Percentiles rank a stretch among this genome's conserved stretches.
phyloP scores from a whole-genome alignment of 2,113 vertebrate species.

The Hemichromis elongatus region DNA sequence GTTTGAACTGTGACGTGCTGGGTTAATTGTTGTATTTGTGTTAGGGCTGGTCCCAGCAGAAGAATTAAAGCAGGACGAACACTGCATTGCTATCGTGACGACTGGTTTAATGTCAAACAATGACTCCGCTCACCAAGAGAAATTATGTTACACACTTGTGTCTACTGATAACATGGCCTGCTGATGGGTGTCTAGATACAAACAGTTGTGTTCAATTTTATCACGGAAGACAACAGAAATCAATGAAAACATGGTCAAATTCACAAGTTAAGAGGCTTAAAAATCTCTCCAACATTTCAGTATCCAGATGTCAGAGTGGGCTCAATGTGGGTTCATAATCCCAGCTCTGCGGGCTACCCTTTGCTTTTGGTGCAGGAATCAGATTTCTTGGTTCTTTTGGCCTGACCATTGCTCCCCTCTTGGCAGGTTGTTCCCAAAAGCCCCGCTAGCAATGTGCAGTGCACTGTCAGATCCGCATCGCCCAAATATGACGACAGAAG shows the following conservation, averaged over 20 bases:
- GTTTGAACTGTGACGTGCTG: background rate
- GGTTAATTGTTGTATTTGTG: background rate
- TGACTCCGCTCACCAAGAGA: background rate
- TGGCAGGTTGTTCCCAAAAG: background rate
- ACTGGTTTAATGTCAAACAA: background rate
- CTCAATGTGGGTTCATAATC: background rate
- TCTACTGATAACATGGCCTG: background rate
- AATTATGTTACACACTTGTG: background rate
- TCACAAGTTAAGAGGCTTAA: background rate
- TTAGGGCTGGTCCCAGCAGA: background rate
- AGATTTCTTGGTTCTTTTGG: slow-evolving; percentile 33
- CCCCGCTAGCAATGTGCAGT: background rate
- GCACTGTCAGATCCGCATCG: background rate
- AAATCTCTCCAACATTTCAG: background rate
- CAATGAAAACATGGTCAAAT: background rate
- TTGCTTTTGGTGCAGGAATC: slow-evolving; percentile 46
- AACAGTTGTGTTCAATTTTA: background rate
- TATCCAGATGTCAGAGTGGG: background rate
- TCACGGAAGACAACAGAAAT: background rate
- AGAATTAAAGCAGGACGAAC: background rate
- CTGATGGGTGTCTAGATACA: background rate
- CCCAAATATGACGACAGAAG: background rate
- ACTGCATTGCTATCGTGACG: background rate
- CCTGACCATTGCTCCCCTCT: background rate
- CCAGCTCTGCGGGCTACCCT: background rate